Percentiles rank a stretch among this genome's conserved stretches.
Conservation (phyloP, 2,797 vertebrate species). For the Botia kubotai region DNA sequence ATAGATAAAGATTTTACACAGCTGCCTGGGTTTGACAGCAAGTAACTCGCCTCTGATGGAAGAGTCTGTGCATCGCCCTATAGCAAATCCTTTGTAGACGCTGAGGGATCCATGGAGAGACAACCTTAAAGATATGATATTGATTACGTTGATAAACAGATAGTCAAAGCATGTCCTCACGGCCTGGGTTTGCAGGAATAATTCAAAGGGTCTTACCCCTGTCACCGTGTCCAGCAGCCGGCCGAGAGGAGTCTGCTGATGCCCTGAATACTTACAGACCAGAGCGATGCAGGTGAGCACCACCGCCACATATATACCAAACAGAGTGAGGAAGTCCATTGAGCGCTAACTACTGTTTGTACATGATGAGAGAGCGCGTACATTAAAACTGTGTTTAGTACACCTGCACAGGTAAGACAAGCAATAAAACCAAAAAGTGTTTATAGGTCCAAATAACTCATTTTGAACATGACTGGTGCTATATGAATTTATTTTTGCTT, state of each 20-base stretch:
- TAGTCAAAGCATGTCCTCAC: neutral
- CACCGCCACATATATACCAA: conserved; percentile 80
- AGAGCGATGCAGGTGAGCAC: conserved; percentile 74
- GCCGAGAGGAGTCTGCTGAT: conserved; percentile 70
- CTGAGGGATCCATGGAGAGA: conserved; percentile 78
- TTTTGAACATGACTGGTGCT: no score
- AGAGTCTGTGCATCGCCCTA: conserved; percentile 78
- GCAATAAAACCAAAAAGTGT: neutral
- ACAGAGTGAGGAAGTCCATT: conserved; percentile 93
- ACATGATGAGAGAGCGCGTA: neutral
- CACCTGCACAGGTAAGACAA: neutral
- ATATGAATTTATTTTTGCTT: no score
- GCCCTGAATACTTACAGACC: conserved; percentile 81
- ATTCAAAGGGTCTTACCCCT: conserved; percentile 67
- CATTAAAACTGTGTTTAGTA: neutral
- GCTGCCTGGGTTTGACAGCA: no score
- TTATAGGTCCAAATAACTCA: neutral
- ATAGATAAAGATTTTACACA: no score
- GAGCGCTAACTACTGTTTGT: conserved; percentile 51
- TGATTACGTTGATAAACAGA: neutral
- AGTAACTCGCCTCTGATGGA: conserved; percentile 85
- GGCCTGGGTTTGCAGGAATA: neutral
- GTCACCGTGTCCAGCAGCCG: conserved; percentile 53
- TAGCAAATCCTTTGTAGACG: conserved; percentile 76
- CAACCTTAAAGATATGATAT: conserved; percentile 70